These are phyloP conservation scores for Sphenodon punctatus DNA, from an alignment of 2,797 vertebrate species.

Conservation along the genomic window DNA sequence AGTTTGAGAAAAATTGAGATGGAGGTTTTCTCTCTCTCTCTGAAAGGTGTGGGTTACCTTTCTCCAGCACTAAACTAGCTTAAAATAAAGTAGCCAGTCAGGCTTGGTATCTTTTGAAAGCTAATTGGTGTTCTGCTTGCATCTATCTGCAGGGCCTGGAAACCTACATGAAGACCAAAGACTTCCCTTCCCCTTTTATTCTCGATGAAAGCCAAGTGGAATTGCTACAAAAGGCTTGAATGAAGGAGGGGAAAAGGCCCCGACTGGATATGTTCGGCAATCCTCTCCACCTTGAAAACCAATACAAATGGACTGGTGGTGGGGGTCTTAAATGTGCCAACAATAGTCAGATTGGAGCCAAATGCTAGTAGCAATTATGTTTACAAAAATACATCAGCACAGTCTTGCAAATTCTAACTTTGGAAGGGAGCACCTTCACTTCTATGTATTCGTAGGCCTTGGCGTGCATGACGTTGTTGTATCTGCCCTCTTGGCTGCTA, in stretches of 20 bases:
- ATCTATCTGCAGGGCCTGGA: conserved; percentile 83
- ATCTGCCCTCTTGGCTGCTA: neutral
- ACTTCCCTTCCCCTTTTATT: conserved; percentile 78
- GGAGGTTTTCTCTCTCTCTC: too few relatives aligned
- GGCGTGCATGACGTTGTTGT: neutral
- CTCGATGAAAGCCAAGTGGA: conserved; percentile 74
- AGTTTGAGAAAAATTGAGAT: too few relatives aligned
- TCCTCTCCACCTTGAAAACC: neutral
- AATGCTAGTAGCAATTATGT: neutral
- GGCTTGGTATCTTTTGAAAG: neutral
- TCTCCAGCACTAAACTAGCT: neutral
- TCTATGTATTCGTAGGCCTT: neutral
- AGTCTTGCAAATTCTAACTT: neutral
- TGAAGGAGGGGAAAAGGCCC: neutral
- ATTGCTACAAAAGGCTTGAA: conserved; percentile 62
- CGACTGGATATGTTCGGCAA: neutral
- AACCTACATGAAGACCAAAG: conserved; percentile 76
- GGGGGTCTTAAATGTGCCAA: conserved; percentile 22
- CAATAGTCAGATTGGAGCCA: neutral
- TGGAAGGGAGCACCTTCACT: neutral
- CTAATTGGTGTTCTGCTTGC: conserved; percentile 24
- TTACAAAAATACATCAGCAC: rapidly evolving
- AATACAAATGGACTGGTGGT: neutral
- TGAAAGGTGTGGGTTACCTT: neutral
- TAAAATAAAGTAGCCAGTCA: neutral